Evolutionary conservation across 2,888 invertebrate genomes (phyloP).

Genomic region (Penaeus monodon): DNA sequence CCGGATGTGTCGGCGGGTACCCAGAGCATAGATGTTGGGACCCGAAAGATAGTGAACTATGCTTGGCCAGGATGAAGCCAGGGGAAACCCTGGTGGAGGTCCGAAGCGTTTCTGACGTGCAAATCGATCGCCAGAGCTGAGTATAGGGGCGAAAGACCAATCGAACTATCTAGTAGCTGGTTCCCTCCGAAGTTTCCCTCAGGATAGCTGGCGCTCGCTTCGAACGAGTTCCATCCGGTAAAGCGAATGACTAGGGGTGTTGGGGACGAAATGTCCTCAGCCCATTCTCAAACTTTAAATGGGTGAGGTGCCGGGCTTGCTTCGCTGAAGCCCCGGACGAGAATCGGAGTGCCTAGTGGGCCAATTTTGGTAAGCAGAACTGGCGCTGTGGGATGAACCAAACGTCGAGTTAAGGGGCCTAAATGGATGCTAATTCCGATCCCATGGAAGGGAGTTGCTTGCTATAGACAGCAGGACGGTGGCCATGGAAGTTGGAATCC

Average conservation of each 20-base stretch:
- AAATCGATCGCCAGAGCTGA: conserved; percentile 84
- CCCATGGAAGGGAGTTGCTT: conserved; percentile 75
- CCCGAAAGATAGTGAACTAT: conserved; percentile 71
- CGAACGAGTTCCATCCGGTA: too few relatives aligned
- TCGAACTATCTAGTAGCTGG: conserved; percentile 84
- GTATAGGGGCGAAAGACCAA: conserved; percentile 79
- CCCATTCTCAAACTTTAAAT: too few relatives aligned
- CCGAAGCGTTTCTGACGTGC: too few relatives aligned
- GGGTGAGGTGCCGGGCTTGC: too few relatives aligned
- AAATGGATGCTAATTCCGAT: conserved; percentile 76
- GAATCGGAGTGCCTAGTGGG: conserved; percentile 74
- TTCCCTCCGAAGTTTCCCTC: too few relatives aligned
- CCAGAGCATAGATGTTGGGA: neutral
- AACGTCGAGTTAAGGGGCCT: conserved; percentile 80
- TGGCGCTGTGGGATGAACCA: conserved; percentile 84
- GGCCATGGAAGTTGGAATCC: conserved; percentile 68
- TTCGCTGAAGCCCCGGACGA: neutral
- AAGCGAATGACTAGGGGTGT: too few relatives aligned
- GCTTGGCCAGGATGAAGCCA: conserved; percentile 79
- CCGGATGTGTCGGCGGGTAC: neutral
- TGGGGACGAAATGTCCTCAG: too few relatives aligned
- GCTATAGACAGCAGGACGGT: conserved; percentile 47
- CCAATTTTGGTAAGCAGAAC: conserved; percentile 84
- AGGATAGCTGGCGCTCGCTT: too few relatives aligned
- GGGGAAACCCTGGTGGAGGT: conserved; percentile 81